phyloP scores from a whole-genome alignment of 2,888 invertebrate species.

The Troides helena region DNA sequence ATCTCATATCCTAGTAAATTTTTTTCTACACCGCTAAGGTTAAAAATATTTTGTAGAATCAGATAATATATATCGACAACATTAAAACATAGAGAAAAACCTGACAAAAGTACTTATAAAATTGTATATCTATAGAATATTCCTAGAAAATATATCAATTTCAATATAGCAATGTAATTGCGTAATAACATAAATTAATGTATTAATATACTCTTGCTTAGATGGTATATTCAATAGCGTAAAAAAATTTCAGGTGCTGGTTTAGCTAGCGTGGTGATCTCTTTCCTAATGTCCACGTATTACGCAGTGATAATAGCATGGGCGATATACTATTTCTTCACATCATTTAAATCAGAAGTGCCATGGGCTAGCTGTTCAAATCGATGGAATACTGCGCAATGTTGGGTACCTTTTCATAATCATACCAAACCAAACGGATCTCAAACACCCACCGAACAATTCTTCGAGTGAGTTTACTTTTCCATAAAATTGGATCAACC shows the following conservation, averaged over 20 bases:
- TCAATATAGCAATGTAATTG: too few species aligned
- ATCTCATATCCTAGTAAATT: too few species aligned
- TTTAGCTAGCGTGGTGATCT: slow-evolving; percentile 95
- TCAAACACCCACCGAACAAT: slow-evolving; percentile 93
- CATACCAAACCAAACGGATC: slow-evolving; percentile 85
- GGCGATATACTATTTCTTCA: slow-evolving; percentile 95
- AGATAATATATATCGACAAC: too few species aligned
- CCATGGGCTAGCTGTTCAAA: slow-evolving; percentile 95
- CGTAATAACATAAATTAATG: background rate
- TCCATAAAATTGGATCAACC: background rate
- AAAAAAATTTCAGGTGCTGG: slow-evolving; percentile 89
- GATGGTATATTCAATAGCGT: slow-evolving; percentile 15
- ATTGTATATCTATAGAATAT: too few species aligned
- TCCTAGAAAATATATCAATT: too few species aligned
- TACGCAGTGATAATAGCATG: slow-evolving; percentile 97
- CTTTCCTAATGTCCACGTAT: slow-evolving; percentile 96
- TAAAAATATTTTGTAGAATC: too few species aligned
- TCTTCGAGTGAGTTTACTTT: slow-evolving; percentile 87
- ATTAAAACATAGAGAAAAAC: too few species aligned
- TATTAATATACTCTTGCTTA: slow-evolving; percentile 5
- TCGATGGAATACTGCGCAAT: slow-evolving; percentile 90
- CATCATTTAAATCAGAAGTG: slow-evolving; percentile 91
- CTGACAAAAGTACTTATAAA: too few species aligned
- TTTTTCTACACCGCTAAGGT: too few species aligned
- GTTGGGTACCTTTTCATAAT: slow-evolving; percentile 88